These are phyloP conservation scores for Lutraria rhynchaena DNA, from an alignment of 1,140 invertebrate species.

Conservation along the genomic window DNA sequence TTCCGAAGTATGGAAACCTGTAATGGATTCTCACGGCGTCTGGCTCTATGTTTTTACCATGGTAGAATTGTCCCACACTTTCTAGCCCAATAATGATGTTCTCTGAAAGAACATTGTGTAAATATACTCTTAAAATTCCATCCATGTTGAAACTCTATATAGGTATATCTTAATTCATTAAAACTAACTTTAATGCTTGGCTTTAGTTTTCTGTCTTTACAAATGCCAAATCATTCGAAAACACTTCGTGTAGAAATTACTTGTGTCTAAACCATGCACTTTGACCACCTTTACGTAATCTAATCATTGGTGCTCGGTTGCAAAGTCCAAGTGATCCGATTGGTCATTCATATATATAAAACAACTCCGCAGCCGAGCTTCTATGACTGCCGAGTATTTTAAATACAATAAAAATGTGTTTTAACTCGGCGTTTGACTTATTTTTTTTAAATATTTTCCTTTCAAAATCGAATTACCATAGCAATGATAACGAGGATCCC, in stretches of 20 bases:
- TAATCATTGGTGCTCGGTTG: neutral
- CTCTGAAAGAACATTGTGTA: too few relatives aligned
- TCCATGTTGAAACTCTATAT: too few relatives aligned
- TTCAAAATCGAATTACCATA: neutral
- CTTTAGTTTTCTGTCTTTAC: too few relatives aligned
- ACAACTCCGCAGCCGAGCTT: neutral
- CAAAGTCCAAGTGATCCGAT: neutral
- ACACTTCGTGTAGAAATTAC: too few relatives aligned
- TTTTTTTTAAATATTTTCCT: neutral
- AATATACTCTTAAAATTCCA: too few relatives aligned
- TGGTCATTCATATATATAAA: neutral
- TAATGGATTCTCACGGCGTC: neutral
- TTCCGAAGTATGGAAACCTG: conserved; percentile 10
- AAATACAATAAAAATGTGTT: neutral
- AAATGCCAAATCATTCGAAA: too few relatives aligned
- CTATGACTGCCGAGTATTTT: neutral
- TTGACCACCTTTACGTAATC: neutral
- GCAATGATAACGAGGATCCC: conserved; percentile 15
- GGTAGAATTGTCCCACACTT: neutral
- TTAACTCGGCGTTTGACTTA: neutral
- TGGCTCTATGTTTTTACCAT: neutral
- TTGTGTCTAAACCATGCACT: too few relatives aligned
- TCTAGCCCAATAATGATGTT: conserved; percentile 6
- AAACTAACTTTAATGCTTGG: too few relatives aligned
- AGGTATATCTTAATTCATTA: too few relatives aligned